Base-by-base conservation (phyloP, 2,113 vertebrate species). In the Rhinichthys klamathensis region DNA sequence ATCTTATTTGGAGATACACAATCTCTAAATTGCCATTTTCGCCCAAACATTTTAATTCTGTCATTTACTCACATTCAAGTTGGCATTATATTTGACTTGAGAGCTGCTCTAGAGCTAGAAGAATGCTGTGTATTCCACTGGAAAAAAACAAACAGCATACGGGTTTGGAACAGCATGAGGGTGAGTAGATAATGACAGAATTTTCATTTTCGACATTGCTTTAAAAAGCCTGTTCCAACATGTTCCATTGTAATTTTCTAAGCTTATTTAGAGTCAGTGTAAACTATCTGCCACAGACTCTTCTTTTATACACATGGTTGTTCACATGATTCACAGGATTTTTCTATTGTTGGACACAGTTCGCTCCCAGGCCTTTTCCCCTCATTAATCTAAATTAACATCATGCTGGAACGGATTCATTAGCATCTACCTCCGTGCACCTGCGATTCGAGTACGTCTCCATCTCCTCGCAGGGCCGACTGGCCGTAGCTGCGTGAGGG, bases 321-420 rank as follows among this genome's bases (percentile, higher is more conserved):
- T 80, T 82, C 63, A 77, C 67, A 80, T 79, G 84, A 85, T 76
- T 69, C 61, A 65, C 79, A 3, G 15, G 84, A 76, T 56, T 81
- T 83, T 86, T 56, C 81, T 86, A 84, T 90, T 84, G 83, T 88
- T 89, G 87, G 84, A 78, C 84, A 67, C 58, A 32, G 63, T 60
- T 90, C 38, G 73, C 73, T 86, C 49, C 56, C 38, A 87, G 87
- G 75, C 82, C 83, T 82, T 84, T 89, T 79, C 85, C 58, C 72
- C 85, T 90, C 87, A 63, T 88, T 87, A 90, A 88, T 87, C 84
- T 87, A 87, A 89, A 90, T 90, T 89, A 87, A 85, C 86, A 90
- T 89, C 87, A 89, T 80, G 74, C 80, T 82, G 67, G 72, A 87
- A 89, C 11, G n/a, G 84, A 88, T 82, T 90, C 84, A 88, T 87